Evolutionary conservation across 2,888 invertebrate genomes (phyloP).

Genomic region (Lithophane socia): DNA sequence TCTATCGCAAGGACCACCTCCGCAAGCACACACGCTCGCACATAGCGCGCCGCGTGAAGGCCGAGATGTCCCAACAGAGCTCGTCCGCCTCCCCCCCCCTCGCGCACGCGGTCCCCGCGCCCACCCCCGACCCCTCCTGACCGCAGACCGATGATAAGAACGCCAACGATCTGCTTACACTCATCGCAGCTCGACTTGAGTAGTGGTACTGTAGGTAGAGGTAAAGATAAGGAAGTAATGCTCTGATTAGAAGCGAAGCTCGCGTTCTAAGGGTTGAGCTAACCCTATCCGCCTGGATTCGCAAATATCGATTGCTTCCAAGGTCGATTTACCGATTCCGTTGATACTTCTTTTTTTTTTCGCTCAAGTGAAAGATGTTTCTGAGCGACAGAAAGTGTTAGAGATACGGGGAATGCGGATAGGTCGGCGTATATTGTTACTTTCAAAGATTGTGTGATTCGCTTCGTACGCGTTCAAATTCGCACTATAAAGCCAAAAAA

Average conservation of each 20-base stretch:
- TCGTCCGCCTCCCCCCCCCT: slow-evolving; percentile 70
- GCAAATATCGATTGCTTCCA: not conserved
- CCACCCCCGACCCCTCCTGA: slow-evolving; percentile 84
- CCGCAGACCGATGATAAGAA: slow-evolving; percentile 81
- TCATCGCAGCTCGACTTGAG: slow-evolving; percentile 80
- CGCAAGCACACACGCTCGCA: slow-evolving; percentile 96
- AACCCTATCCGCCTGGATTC: not conserved
- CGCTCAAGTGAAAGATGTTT: not conserved
- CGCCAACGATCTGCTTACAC: slow-evolving; percentile 80
- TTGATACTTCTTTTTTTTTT: not conserved
- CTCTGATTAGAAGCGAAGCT: slow-evolving; percentile 15
- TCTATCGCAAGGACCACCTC: slow-evolving; percentile 96
- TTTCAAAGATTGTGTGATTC: not conserved
- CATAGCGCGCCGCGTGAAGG: slow-evolving; percentile 95
- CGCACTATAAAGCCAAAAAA: not conserved
- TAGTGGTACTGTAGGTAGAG: slow-evolving; percentile 10
- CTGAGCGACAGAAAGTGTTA: not conserved
- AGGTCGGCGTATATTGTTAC: not conserved
- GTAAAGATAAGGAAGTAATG: not conserved
- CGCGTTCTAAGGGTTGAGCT: not conserved
- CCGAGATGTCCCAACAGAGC: slow-evolving; percentile 94
- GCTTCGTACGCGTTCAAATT: not conserved
- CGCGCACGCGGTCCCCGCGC: slow-evolving; percentile 73
- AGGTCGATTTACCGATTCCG: not conserved
- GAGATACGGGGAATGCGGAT: not conserved